Evolutionary conservation across 2,797 vertebrate genomes (phyloP).

Genomic region (Coregonus sp.): DNA sequence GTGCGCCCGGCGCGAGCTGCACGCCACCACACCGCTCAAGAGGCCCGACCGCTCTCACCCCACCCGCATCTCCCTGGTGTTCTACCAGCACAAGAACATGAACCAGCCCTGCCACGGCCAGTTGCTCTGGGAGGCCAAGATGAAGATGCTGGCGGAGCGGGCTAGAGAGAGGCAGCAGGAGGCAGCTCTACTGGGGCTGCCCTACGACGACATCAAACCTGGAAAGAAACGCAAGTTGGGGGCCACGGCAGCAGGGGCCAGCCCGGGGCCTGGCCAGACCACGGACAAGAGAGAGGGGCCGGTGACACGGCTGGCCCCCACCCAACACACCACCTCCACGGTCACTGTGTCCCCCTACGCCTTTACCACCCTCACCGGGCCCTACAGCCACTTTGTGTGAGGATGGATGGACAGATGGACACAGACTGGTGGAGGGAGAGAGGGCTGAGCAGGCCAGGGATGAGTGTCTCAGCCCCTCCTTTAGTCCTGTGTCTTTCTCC

Average conservation of each 20-base stretch:
- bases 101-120: slow-evolving; percentile 95
- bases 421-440: slow-evolving; percentile 45
- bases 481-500: slow-evolving; percentile 60
- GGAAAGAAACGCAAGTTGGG: slow-evolving; percentile 97
- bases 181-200: slow-evolving; percentile 88
- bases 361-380: slow-evolving; percentile 96
- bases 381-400: slow-evolving; percentile 96
- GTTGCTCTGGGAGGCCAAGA: slow-evolving; percentile 97
- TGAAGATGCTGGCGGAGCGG: slow-evolving; percentile 94
- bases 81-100: slow-evolving; percentile 99
- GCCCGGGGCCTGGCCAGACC: slow-evolving; percentile 76
- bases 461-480: slow-evolving; percentile 56
- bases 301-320: slow-evolving; percentile 81
- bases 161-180: slow-evolving; percentile 89
- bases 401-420: slow-evolving; percentile 42
- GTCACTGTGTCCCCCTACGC: slow-evolving; percentile 95
- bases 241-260: slow-evolving; percentile 61
- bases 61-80: slow-evolving; percentile 97
- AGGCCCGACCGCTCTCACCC: slow-evolving; percentile 94
- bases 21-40: slow-evolving; percentile 95
- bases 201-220: slow-evolving; percentile 88
- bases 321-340: slow-evolving; percentile 87
- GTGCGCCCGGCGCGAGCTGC: slow-evolving; percentile 93
- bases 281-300: slow-evolving; percentile 87
- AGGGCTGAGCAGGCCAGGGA: slow-evolving; percentile 38